Evolutionary conservation across 1,140 invertebrate genomes (phyloP).

Genomic region (Muscidifurax raptorellus): DNA sequence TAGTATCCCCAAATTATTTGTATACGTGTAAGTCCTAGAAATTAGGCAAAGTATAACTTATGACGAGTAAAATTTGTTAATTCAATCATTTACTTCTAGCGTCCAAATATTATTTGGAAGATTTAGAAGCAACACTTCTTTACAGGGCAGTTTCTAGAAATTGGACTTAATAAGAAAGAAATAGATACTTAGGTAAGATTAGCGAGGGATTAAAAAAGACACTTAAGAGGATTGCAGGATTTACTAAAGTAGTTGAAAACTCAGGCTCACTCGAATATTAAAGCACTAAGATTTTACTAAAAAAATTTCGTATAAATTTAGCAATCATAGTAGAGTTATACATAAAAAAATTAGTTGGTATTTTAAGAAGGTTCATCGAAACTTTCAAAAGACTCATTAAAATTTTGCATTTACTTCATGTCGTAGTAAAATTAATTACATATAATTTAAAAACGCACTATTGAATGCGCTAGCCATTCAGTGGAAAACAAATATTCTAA

Average conservation of each 20-base stretch:
- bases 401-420: too few species aligned
- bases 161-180: constrained; percentile 5
- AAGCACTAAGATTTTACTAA: not conserved
- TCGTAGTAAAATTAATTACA: too few species aligned
- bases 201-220: constrained; percentile 24
- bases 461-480: too few species aligned
- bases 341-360: too few species aligned
- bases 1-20: too few species aligned
- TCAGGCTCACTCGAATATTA: not conserved
- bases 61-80: too few species aligned
- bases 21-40: too few species aligned
- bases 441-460: too few species aligned
- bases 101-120: not conserved
- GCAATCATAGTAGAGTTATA: not conserved
- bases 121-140: not conserved
- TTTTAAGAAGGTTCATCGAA: too few species aligned
- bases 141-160: not conserved
- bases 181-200: constrained; percentile 17
- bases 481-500: too few species aligned
- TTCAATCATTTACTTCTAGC: not conserved
- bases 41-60: too few species aligned
- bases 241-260: constrained; percentile 30
- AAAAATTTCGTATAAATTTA: not conserved
- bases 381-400: too few species aligned
- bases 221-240: constrained; percentile 19